Conservation (phyloP, 1,140 invertebrate genomes). For the Calycopis cecrops region DNA sequence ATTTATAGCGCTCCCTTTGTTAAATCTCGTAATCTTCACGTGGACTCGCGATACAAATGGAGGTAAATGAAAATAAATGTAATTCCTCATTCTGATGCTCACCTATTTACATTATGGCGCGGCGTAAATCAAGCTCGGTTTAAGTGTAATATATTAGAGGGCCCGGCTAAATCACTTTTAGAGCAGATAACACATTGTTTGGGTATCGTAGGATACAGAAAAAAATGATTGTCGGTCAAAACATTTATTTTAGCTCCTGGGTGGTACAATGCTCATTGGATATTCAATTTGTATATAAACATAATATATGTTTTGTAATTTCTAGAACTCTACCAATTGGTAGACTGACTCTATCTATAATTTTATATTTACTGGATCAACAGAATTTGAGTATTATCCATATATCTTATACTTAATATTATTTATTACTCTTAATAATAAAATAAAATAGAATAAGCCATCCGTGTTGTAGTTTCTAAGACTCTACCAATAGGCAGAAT, state of each 20-base stretch:
- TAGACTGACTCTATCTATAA: no score
- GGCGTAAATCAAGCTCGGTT: constrained; percentile 62
- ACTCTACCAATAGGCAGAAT: no score
- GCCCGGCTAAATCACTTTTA: constrained; percentile 73
- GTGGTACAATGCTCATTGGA: constrained; percentile 58
- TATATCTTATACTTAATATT: no score
- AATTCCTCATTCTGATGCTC: constrained; percentile 70
- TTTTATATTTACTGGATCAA: no score
- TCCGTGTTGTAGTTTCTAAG: no score
- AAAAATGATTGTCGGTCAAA: constrained; percentile 62
- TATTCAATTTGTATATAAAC: constrained; percentile 44
- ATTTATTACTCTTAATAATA: no score
- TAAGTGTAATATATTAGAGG: constrained; percentile 68
- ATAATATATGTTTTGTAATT: no score
- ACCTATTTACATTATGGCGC: constrained; percentile 49
- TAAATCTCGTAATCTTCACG: constrained; percentile 74
- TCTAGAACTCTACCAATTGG: no score
- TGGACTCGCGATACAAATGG: constrained; percentile 69
- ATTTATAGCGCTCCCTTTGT: constrained; percentile 72
- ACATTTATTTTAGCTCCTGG: constrained; percentile 60
- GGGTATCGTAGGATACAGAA: constrained; percentile 51
- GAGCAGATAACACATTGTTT: constrained; percentile 67
- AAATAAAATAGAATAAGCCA: no score
- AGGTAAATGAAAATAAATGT: constrained; percentile 73
- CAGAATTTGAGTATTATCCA: no score